phyloP scores from a whole-genome alignment of 2,888 invertebrate genomes.

The Drosophila testacea region DNA sequence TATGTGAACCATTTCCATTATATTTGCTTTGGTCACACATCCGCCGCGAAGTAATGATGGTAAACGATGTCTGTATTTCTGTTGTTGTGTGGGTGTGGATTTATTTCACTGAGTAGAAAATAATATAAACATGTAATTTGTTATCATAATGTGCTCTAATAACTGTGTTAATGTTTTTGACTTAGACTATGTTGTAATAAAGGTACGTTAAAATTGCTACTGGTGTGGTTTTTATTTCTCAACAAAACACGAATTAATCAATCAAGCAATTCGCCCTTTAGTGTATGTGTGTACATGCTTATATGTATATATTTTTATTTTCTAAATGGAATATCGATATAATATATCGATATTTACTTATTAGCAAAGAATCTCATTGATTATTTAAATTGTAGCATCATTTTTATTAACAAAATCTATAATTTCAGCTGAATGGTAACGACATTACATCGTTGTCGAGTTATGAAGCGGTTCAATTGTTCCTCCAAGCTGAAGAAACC shows the following conservation, averaged over 20 bases:
- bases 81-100: constrained; percentile 46
- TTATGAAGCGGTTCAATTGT: constrained; percentile 87
- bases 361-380: not conserved
- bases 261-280: not conserved
- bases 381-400: not conserved
- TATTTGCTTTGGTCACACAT: constrained; percentile 36
- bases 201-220: constrained; percentile 55
- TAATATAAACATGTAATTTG: constrained; percentile 48
- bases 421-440: constrained; percentile 87
- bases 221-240: not conserved
- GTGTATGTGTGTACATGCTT: not conserved
- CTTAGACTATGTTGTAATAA: constrained; percentile 73
- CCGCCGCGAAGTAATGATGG: constrained; percentile 25
- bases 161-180: constrained; percentile 47
- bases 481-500: constrained; percentile 87
- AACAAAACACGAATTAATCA: constrained; percentile 5
- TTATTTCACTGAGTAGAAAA: constrained; percentile 31
- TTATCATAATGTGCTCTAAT: constrained; percentile 60
- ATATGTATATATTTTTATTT: constrained; percentile 7
- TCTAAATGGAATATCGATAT: constrained; percentile 8
- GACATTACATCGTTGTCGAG: constrained; percentile 88
- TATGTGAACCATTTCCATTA: not conserved
- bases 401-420: not conserved
- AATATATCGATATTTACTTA: constrained; percentile 7
- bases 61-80: constrained; percentile 45